phyloP scores from a whole-genome alignment of 92 coral and sea anemone genomes.

The Zoanthus gigantus region DNA sequence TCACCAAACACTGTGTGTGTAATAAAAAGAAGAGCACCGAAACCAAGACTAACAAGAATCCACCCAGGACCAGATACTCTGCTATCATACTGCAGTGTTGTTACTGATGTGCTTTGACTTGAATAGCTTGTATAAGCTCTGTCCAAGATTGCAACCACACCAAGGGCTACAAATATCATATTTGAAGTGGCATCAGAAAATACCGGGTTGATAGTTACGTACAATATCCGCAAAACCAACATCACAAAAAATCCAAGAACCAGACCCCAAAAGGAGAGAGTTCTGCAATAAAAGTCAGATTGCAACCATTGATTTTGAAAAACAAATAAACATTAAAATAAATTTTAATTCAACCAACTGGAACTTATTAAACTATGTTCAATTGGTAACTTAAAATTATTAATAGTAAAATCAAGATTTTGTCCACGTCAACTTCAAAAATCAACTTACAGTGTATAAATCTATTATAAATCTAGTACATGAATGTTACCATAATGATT shows the following conservation, averaged over 20 bases:
- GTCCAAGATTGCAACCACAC: slow-evolving; percentile 73
- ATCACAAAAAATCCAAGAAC: slow-evolving; percentile 85
- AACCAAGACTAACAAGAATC: slow-evolving; percentile 84
- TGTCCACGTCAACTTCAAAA: too few relatives aligned
- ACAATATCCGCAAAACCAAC: slow-evolving; percentile 77
- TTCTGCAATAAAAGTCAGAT: slow-evolving; percentile 57
- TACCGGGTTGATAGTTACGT: slow-evolving; percentile 87
- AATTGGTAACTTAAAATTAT: too few relatives aligned
- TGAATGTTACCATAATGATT: too few relatives aligned
- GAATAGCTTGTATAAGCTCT: slow-evolving; percentile 82
- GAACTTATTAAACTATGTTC: too few relatives aligned
- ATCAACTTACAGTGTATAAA: too few relatives aligned
- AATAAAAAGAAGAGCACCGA: slow-evolving; percentile 88
- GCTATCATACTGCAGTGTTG: slow-evolving; percentile 56
- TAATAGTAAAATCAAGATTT: too few relatives aligned
- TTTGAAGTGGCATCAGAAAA: slow-evolving; percentile 87
- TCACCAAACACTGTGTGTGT: slow-evolving; percentile 94
- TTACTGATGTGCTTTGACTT: slow-evolving; percentile 49
- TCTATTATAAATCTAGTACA: too few relatives aligned
- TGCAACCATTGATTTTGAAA: not conserved
- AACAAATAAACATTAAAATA: not conserved
- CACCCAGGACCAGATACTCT: slow-evolving; percentile 79
- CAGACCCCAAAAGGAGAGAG: slow-evolving; percentile 95
- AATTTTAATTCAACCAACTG: too few relatives aligned
- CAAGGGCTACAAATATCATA: slow-evolving; percentile 72